phyloP scores from a whole-genome alignment of 2,113 vertebrate species.

The Cheirogaleus medius region DNA sequence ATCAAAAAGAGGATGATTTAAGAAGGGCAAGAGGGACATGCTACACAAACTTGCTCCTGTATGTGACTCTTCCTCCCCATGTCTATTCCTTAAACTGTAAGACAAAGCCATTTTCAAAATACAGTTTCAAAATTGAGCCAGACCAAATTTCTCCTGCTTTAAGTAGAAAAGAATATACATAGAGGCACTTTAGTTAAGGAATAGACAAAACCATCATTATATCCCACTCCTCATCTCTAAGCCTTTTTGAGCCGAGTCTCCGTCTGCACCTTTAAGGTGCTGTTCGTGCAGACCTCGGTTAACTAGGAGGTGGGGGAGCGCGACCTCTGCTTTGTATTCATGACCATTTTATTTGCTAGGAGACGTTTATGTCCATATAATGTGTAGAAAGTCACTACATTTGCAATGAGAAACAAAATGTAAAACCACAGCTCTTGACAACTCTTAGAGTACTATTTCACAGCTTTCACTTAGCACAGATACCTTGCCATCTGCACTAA shows the following conservation, averaged over 20 bases:
- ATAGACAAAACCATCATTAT: slow-evolving; percentile 79
- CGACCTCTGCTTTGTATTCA: slow-evolving; percentile 69
- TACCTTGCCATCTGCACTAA: slow-evolving; percentile 68
- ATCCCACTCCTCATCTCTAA: slow-evolving; percentile 69
- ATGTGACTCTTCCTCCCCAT: slow-evolving; percentile 28
- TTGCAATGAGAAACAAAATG: slow-evolving; percentile 74
- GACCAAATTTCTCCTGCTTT: slow-evolving; percentile 80
- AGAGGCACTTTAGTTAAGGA: slow-evolving; percentile 90
- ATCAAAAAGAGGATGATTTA: slow-evolving; percentile 60
- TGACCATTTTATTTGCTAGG: slow-evolving; percentile 52
- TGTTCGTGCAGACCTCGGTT: slow-evolving; percentile 66
- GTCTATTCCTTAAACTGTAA: slow-evolving; percentile 80
- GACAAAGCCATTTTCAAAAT: slow-evolving; percentile 70
- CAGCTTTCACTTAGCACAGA: slow-evolving; percentile 84
- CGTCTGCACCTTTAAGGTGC: slow-evolving; percentile 50
- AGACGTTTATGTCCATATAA: slow-evolving; percentile 46
- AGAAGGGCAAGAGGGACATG: slow-evolving; percentile 68
- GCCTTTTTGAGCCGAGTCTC: slow-evolving; percentile 76
- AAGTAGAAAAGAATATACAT: slow-evolving; percentile 85
- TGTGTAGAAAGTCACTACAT: slow-evolving; percentile 69
- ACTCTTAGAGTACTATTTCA: slow-evolving; percentile 84
- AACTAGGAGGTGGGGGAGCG: slow-evolving; percentile 50
- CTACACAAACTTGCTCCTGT: slow-evolving; percentile 30
- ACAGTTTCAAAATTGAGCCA: slow-evolving; percentile 78
- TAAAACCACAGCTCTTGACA: slow-evolving; percentile 84